Base-by-base conservation (phyloP, 2,113 vertebrate species). In the Silurus meridionalis region DNA sequence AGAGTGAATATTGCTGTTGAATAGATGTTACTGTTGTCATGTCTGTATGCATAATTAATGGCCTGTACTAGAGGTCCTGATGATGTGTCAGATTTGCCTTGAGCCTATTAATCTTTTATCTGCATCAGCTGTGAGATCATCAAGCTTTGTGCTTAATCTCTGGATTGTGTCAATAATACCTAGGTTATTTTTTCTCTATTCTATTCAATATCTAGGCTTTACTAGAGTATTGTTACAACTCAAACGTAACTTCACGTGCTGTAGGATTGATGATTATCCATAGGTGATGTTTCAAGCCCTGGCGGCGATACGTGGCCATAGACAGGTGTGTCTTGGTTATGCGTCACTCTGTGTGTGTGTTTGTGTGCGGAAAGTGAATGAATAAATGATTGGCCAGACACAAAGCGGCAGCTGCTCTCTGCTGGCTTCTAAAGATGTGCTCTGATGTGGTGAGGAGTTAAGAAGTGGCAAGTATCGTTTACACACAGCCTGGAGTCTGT, bases 301-400 rank as follows among this genome's bases (percentile, higher is more conserved):
- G 71, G 14, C 17, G 23, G 60, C 21, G 53, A 57, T 75, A 14
- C 55, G 50, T 83, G 81, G 61, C 8, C 37, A n/a, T 82, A 67
- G 37, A 46, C 60, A 82, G n/a, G 53, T 80, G 78, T 74, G 63
- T 69, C 50, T 50, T 25, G 5, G 48, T n/a, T 64, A 23, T 60
- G 63, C 23, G 53, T 71, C 80, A 48, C 53, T 64, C 8, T 78
- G 14, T 46, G 83, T 90, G 86, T 85, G 82, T 83, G 72, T 87
- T 81, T 86, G 81, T 86, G 91, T 83, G 85, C 91, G 89, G 87
- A 92, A 91, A 92, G 88, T 90, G 85, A 85, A 92, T 94, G 89
- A 93, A 93, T 94, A 90, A 95, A 90, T 93, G 81, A 95, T 90
- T 53, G 83, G 7, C 7, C 77, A 79, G 58, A 87, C 69, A 25